Evolutionary conservation across 2,113 vertebrate genomes (phyloP), one percentile per base, ranked within the genome.

Genomic region (Ceyx cyanopectus): DNA sequence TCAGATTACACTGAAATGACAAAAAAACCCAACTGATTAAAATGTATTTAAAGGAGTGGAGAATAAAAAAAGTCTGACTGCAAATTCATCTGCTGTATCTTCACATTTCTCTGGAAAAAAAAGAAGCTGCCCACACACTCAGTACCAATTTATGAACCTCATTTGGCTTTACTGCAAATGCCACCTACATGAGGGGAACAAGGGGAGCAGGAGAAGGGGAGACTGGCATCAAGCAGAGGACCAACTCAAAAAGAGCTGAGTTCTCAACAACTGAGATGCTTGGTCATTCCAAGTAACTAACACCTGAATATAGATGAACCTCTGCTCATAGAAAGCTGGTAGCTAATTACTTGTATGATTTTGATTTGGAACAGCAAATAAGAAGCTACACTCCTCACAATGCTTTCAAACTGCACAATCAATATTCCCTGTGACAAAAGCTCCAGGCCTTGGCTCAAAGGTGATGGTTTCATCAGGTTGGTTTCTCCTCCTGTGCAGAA

Each of bases 341-440:
- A 84, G 63, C 60, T 89, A 77, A 79, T 63, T 45, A 80, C 34
- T 6, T 58, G 60, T 60, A 56, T 4, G 17, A 62, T 95, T 92
- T 86, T 89, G 29, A 61, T 87, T 74, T 92, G 92, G 84, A 96
- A 95, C 74, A 88, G 58, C 77, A 96, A 94, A 65, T 75, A 69
- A 81, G 73, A 26, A 89, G 65, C 41, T 76, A 14, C 60, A 84
- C 9, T 91, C 92, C 22, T 48, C 81, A 65, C 41, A 56, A 17
- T 27, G 30, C 75, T 96, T 97, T 88, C 83, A 60, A 75, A 60
- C 69, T 85, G 85, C 56, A 83, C 61, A 94, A 62, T 58, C 85
- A 92, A 46, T 80, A 83, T 60, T 83, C 45, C 85, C 74, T 27
- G 34, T 68, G 88, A 85, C 65, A 67, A 57, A 72, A 2, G 78